Percentiles rank a stretch among this genome's conserved stretches.
Evolutionary conservation across 2,797 vertebrate genomes (phyloP).

Genomic region (Labroides dimidiatus): DNA sequence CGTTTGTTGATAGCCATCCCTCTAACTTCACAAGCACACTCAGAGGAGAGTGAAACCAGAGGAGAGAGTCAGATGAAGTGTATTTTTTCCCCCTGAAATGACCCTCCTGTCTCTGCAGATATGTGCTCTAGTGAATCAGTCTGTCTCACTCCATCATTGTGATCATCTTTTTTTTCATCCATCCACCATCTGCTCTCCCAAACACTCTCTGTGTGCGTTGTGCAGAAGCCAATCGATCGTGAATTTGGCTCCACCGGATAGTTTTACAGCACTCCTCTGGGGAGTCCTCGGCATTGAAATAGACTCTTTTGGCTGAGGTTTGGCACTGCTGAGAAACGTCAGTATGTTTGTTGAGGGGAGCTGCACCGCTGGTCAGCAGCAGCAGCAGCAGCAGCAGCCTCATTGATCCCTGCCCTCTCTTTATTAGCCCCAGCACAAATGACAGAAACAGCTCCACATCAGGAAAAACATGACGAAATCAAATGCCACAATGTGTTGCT

Average conservation of each 20-base stretch:
- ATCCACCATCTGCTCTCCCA: neutral
- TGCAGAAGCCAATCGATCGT: constrained; percentile 47
- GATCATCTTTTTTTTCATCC: constrained; percentile 30
- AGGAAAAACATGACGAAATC: constrained; percentile 52
- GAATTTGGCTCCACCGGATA: constrained; percentile 37
- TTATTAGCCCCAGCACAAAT: constrained; percentile 54
- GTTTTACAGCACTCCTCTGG: constrained; percentile 39
- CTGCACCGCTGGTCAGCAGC: constrained; percentile 10
- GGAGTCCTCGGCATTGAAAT: constrained; percentile 45
- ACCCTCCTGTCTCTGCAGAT: constrained; percentile 21
- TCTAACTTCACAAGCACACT: constrained; percentile 16
- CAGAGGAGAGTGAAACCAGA: constrained; percentile 16
- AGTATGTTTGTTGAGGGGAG: constrained; percentile 35
- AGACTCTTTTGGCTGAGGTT: constrained; percentile 24
- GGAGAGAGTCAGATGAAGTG: constrained; percentile 8
- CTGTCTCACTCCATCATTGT: constrained; percentile 9
- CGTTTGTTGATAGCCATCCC: constrained; percentile 34
- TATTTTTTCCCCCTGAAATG: constrained; percentile 15
- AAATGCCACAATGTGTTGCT: constrained; percentile 30
- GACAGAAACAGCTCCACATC: constrained; percentile 53
- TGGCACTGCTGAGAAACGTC: constrained; percentile 28
- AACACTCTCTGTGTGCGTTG: constrained; percentile 12
- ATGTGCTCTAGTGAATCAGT: constrained; percentile 12
- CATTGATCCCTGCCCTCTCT: constrained; percentile 55
- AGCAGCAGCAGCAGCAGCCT: constrained; percentile 3